These are phyloP conservation scores for Bos indicus DNA, from an alignment of 2,113 vertebrate genomes.

Conservation along the genomic window DNA sequence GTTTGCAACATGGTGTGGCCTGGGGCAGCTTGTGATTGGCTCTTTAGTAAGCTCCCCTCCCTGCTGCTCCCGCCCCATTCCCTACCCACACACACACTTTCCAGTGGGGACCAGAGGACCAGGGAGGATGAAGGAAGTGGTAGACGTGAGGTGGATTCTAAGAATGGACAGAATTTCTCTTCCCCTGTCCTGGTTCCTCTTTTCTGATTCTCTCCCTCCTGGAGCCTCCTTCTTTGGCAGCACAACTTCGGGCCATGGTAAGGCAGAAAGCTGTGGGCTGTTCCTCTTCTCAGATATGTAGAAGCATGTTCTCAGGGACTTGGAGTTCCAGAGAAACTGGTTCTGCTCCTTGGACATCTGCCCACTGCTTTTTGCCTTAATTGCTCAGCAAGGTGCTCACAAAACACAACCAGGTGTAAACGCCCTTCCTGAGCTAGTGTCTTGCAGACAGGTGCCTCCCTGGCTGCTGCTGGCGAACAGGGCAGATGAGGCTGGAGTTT, in stretches of 20 bases:
- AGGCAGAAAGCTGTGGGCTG: not conserved
- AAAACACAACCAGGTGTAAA: not conserved
- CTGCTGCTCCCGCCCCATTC: rapidly evolving
- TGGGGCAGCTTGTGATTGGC: not conserved
- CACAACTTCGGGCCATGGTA: not conserved
- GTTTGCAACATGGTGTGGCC: not conserved
- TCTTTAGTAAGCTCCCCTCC: not conserved
- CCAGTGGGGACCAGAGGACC: not conserved
- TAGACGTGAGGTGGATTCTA: not conserved
- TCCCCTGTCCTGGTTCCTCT: not conserved
- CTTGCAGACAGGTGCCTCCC: not conserved
- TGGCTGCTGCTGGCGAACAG: rapidly evolving
- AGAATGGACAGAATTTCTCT: not conserved
- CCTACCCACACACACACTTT: rapidly evolving
- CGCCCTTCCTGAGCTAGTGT: rapidly evolving
- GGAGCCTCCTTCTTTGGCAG: not conserved
- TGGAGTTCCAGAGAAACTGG: not conserved
- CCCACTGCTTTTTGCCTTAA: not conserved
- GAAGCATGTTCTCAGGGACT: not conserved
- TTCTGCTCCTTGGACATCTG: not conserved
- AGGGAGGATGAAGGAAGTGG: not conserved
- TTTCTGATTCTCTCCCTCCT: not conserved
- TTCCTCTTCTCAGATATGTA: not conserved
- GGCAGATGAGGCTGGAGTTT: too few relatives aligned
- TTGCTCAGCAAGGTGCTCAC: not conserved